Conservation (phyloP, 2,888 invertebrate genomes). For the Muscina levida region DNA sequence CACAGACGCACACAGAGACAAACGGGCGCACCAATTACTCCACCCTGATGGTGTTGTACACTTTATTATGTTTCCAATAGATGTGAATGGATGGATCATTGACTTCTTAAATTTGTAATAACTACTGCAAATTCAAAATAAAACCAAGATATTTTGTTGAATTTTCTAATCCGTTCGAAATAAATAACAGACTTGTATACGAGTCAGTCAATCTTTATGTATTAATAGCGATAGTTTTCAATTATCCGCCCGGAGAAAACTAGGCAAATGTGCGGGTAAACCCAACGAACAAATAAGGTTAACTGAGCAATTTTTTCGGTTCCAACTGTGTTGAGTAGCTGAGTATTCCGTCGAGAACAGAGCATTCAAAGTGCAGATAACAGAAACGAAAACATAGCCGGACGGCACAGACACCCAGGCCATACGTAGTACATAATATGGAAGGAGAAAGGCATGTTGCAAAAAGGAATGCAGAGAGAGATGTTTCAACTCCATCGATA, state of each 20-base stretch:
- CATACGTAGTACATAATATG: conserved; percentile 4
- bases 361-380: conserved; percentile 67
- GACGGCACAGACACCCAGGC: not conserved
- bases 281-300: conserved; percentile 59
- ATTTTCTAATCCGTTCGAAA: not conserved
- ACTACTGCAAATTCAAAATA: not conserved
- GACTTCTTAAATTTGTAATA: not conserved
- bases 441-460: conserved; percentile 21
- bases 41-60: conserved; percentile 65
- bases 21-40: conserved; percentile 61
- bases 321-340: conserved; percentile 47
- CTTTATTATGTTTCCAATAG: conserved; percentile 46
- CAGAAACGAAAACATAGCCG: conserved; percentile 53
- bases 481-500: conserved; percentile 41
- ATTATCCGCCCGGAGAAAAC: not conserved
- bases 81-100: conserved; percentile 27
- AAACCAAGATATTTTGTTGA: not conserved
- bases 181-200: too few species aligned
- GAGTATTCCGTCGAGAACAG: conserved; percentile 51
- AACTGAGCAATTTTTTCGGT: conserved; percentile 60
- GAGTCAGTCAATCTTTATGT: too few species aligned
- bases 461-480: conserved; percentile 43
- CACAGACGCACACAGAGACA: conserved; percentile 13
- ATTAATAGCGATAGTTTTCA: not conserved
- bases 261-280: conserved; percentile 58